Percentiles rank a stretch among this genome's conserved stretches.
phyloP scores from a whole-genome alignment of 2,888 invertebrate genomes.

The Morpho deidamia region DNA sequence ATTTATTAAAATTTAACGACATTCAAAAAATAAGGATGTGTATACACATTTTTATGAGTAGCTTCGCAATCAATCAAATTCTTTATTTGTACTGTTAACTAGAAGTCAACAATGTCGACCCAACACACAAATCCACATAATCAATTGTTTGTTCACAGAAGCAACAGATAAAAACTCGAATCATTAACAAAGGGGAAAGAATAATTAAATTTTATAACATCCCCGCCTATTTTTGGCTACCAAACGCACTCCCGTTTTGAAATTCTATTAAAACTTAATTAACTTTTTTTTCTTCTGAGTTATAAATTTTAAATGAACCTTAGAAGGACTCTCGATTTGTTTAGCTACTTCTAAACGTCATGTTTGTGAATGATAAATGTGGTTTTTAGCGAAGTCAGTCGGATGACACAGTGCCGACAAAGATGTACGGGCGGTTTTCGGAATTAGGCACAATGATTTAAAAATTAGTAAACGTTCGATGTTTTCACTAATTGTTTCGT shows the following conservation, averaged over 20 bases:
- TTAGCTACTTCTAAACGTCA: slow-evolving; percentile 77
- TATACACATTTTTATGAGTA: no score
- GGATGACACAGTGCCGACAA: slow-evolving; percentile 55
- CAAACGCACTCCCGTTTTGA: slow-evolving; percentile 72
- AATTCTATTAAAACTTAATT: slow-evolving; percentile 78
- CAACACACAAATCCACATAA: slow-evolving; percentile 9
- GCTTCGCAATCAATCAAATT: no score
- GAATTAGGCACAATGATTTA: slow-evolving; percentile 22
- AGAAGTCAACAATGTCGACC: neutral
- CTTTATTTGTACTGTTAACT: neutral
- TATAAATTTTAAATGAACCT: slow-evolving; percentile 67
- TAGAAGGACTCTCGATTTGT: slow-evolving; percentile 69
- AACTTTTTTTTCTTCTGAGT: slow-evolving; percentile 68
- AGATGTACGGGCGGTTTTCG: slow-evolving; percentile 39
- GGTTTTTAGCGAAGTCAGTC: slow-evolving; percentile 57
- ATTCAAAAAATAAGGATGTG: no score
- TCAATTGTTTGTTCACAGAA: slow-evolving; percentile 65
- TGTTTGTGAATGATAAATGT: slow-evolving; percentile 73
- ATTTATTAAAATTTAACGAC: no score
- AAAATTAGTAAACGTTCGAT: slow-evolving; percentile 2
- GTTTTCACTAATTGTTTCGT: neutral
- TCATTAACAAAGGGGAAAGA: slow-evolving; percentile 65
- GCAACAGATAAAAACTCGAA: slow-evolving; percentile 50
- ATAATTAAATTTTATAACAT: slow-evolving; percentile 75
- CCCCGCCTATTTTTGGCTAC: slow-evolving; percentile 79